phyloP scores from a whole-genome alignment of 2,888 invertebrate species.

The Rotaria socialis region DNA sequence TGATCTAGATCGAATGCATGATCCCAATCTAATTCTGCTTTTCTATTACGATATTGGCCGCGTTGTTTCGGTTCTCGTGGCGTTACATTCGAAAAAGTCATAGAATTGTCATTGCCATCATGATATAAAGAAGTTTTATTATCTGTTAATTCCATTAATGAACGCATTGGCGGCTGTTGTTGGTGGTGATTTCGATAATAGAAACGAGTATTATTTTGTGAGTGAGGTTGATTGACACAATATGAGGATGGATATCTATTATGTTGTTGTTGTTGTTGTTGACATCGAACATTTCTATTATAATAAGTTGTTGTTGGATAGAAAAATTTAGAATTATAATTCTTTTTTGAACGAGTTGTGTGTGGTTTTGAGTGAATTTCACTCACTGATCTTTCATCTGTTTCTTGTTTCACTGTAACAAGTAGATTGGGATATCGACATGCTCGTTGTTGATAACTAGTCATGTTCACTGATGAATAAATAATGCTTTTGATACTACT shows the following conservation, averaged over 20 bases:
- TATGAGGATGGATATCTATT: background rate
- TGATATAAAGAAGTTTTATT: background rate
- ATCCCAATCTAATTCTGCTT: slow-evolving; percentile 21
- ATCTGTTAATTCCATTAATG: background rate
- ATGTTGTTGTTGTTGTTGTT: background rate
- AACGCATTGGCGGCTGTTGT: background rate
- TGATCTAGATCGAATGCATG: slow-evolving; percentile 23
- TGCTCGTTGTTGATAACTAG: background rate
- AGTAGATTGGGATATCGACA: background rate
- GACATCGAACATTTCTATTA: background rate
- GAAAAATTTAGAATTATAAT: background rate
- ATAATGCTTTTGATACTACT: too few relatives aligned
- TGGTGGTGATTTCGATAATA: background rate
- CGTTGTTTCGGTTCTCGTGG: background rate
- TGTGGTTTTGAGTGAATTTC: background rate
- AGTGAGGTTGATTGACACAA: too few relatives aligned
- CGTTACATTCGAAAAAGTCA: background rate
- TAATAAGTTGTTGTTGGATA: background rate
- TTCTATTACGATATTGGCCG: slow-evolving; percentile 6
- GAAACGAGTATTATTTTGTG: background rate
- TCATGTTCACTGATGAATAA: background rate
- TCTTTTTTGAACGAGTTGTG: background rate
- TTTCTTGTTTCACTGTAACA: background rate
- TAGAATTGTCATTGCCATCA: background rate
- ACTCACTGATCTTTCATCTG: background rate